phyloP scores from a whole-genome alignment of 2,113 vertebrate genomes.

The Sprattus sprattus region DNA sequence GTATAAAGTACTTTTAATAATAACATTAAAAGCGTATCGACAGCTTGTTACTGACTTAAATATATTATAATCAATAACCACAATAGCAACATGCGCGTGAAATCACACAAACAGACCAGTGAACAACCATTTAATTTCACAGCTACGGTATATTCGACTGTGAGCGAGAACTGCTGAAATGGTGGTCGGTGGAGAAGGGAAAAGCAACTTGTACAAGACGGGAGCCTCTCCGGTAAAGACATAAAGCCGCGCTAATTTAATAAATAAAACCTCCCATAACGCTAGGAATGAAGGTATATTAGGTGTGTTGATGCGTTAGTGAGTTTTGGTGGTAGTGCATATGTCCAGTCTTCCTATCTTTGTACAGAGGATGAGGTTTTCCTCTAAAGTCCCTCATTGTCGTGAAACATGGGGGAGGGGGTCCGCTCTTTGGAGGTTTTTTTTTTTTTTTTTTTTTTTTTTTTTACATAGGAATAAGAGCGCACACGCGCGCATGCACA shows the following conservation, averaged over 20 bases:
- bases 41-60: neutral
- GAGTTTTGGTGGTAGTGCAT: neutral
- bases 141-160: neutral
- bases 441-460: neutral
- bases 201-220: neutral
- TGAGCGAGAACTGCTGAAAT: neutral
- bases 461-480: slow-evolving; percentile 11
- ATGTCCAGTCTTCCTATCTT: neutral
- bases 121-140: neutral
- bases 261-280: neutral
- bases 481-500: neutral
- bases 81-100: neutral
- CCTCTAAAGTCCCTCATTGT: slow-evolving; percentile 12
- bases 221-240: neutral
- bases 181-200: neutral
- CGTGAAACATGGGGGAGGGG: slow-evolving; percentile 13
- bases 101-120: neutral
- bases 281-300: neutral
- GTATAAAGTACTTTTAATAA: neutral
- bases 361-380: slow-evolving; percentile 5
- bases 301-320: neutral
- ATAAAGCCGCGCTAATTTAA: neutral
- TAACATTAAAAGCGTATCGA: neutral
- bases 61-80: neutral
- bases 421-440: neutral